A percentile compares a stretch with the other conserved stretches of the same genome.
Conservation (phyloP, 2,888 invertebrate genomes). For the Peribatodes rhomboidaria region DNA sequence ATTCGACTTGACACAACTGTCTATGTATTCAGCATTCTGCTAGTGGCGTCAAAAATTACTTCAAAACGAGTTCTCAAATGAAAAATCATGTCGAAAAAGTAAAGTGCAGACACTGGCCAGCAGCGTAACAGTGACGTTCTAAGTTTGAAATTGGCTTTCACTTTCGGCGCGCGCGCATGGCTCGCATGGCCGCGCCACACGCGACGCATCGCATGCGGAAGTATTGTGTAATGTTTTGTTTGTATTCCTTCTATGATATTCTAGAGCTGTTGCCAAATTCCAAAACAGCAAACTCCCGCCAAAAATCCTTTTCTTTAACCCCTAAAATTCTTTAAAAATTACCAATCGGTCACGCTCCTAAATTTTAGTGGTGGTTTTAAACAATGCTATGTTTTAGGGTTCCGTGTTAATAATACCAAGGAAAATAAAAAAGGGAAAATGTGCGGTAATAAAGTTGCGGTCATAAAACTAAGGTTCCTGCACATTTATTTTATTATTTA, state of each 20-base stretch:
- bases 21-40: neutral
- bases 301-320: neutral
- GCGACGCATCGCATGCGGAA: constrained; percentile 31
- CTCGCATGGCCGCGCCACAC: constrained; percentile 39
- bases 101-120: constrained; percentile 46
- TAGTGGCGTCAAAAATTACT: neutral
- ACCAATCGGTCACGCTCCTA: neutral
- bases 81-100: constrained; percentile 48
- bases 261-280: neutral
- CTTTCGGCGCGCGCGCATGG: constrained; percentile 55
- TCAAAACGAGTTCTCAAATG: constrained; percentile 26
- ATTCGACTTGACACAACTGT: neutral
- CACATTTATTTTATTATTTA: constrained; percentile 1
- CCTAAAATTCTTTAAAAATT: neutral
- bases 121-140: constrained; percentile 58
- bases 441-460: neutral
- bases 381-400: neutral
- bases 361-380: neutral
- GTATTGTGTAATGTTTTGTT: constrained; percentile 18
- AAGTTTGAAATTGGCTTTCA: constrained; percentile 70
- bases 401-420: too few relatives aligned
- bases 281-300: too few relatives aligned
- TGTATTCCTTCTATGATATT: neutral
- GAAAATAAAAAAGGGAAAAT: too few relatives aligned
- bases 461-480: neutral